Base-by-base conservation (phyloP, 2,113 vertebrate species). In the Silurus asotus region DNA sequence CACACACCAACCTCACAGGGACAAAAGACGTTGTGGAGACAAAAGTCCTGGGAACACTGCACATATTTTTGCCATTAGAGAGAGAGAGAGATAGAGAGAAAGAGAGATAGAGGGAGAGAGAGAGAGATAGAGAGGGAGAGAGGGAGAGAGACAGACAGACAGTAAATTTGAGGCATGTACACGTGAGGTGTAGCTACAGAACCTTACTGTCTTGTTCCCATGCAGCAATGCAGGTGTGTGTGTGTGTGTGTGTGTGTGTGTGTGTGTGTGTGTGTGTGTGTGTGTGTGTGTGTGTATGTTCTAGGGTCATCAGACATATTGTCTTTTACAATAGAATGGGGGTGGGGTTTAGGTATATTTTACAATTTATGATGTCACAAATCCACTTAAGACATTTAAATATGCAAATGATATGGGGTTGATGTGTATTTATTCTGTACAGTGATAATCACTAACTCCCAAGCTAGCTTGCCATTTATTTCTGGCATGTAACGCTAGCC, bases 21-120 rank as follows among this genome's bases (percentile, higher is more conserved):
- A 82, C 80, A 82, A 82, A 65, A 82, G 80, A 62, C 28, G 2
- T 75, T 51, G 28, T 62, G 78, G 58, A 23, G 55, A 82, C 80
- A 64, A 25, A 82, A 82, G 45, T 82, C 61, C 61, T 82, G 58
- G 23, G 61, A 65, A 61, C 13, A 64, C 6, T 0, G 61, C 61
- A 51, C 20, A 11, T 14, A 53, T 82, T 81, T 64, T 49, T 45
- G 10, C 37, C 20, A 62, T n/a, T n/a, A n/a, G 65, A 67, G 65
- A 69, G 65, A 69, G 25, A 70, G 67, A 37, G 37, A 37, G 37
- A 37, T 1, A 19, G 48, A 55, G 5, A 19, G 48, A 55, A 25
- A n/a, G n/a, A n/a, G n/a, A n/a, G n/a, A n/a, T n/a, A n/a, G n/a
- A n/a, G n/a, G n/a, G n/a, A n/a, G n/a, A n/a, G n/a, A n/a, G n/a